Conservation (phyloP, 2,113 vertebrate species). For the Apteryx mantelli region DNA sequence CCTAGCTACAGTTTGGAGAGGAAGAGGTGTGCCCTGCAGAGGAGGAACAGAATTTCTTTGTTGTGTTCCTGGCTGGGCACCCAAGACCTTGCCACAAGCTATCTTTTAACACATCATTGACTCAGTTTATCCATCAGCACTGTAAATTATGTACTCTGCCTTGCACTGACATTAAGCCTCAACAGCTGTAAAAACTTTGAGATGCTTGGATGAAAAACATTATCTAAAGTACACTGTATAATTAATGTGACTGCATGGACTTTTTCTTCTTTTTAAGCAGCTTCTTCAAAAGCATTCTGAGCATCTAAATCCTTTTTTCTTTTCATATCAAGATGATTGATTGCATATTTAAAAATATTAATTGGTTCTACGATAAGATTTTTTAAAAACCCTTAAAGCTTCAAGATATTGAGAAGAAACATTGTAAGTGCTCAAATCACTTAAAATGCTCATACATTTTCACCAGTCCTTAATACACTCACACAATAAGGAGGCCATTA, state of each 20-base stretch:
- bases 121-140: not conserved
- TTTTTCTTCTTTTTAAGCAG: slow-evolving; percentile 1
- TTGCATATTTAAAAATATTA: slow-evolving; percentile 44
- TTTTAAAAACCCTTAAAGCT: not conserved
- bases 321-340: slow-evolving; percentile 15
- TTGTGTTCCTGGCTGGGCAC: not conserved
- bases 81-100: not conserved
- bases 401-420: not conserved
- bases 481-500: not conserved
- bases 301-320: slow-evolving; percentile 15
- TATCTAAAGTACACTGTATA: slow-evolving; percentile 29
- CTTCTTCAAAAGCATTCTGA: slow-evolving; percentile 47
- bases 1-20: not conserved
- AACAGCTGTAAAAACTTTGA: slow-evolving; percentile 41
- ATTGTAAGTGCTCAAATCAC: not conserved
- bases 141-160: slow-evolving; percentile 23
- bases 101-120: not conserved
- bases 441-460: not conserved
- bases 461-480: not conserved
- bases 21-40: not conserved
- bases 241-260: slow-evolving; percentile 38
- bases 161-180: slow-evolving; percentile 27
- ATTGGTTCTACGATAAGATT: not conserved
- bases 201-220: slow-evolving; percentile 22
- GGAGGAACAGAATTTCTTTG: not conserved